Conservation (phyloP, 2,113 vertebrate genomes). For the Capricornis sumatraensis region DNA sequence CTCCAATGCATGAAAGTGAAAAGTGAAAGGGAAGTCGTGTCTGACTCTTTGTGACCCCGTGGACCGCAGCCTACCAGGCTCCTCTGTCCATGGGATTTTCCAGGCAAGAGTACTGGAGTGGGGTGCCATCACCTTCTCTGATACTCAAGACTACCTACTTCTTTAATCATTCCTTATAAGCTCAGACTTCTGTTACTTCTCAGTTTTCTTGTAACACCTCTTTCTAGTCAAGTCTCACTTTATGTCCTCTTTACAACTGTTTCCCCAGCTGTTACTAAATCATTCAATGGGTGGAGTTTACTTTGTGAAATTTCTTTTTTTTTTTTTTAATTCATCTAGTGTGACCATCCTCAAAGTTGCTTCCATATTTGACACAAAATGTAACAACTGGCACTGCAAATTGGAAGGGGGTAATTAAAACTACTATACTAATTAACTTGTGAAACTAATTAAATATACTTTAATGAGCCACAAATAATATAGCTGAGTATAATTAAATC, state of each 20-base stretch:
- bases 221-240: conserved; percentile 49
- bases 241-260: conserved; percentile 4
- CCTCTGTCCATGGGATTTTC: no score
- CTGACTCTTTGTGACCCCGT: no score
- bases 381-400: not conserved
- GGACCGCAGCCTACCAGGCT: no score
- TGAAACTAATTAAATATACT: not conserved
- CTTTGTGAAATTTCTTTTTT: not conserved
- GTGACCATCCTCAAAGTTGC: not conserved
- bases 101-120: no score
- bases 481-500: not conserved
- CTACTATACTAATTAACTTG: not conserved
- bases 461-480: not conserved
- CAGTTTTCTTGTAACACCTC: conserved; percentile 22
- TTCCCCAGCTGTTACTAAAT: conserved; percentile 19
- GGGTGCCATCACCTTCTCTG: no score
- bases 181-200: not conserved
- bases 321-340: not conserved
- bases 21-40: no score
- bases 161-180: not conserved
- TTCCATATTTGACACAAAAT: not conserved
- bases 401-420: not conserved
- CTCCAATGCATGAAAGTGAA: no score
- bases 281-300: not conserved
- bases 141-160: not conserved